Base-by-base conservation (phyloP, 2,113 vertebrate genomes). In the Azemiops feae region DNA sequence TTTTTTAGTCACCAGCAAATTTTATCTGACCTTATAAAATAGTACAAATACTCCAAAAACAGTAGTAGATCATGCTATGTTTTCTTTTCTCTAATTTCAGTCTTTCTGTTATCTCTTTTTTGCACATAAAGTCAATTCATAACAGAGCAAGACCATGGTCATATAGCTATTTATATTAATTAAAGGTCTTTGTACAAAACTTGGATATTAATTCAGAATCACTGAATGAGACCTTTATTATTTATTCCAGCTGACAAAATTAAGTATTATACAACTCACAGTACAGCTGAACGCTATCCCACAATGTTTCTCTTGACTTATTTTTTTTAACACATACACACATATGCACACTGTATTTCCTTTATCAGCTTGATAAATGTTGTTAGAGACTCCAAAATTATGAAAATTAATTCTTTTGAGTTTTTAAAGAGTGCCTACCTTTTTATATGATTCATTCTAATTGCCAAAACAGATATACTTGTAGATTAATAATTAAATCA, bases 1-100 rank as follows among this genome's bases (percentile, higher is more conserved):
- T 90, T 90, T 95, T 95, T 45, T 94, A 95, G 12, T 94, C 64
- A 87, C 85, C 54, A 64, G 87, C 91, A 94, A 87, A 90, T 34
- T 74, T 88, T 4, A 54, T 92, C 81, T 89, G 22, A 10, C 47
- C 85, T 90, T 23, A 50, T 93, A 92, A 92, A 0, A 87, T 34
- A 30, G 86, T 81, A 45, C 39, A 91, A 95, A 93, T 1, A 47
- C 50, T 69, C 69, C 30, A 69, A 60, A 52, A 64, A 69, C 58
- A 20, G 12, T 23, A 69, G 14, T 30, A 92, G 69, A 39, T 1
- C 12, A 3, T 87, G 45, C 11, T 53, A 34, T 60, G 27, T 25
- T 22, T 58, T 91, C 39, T 60, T 85, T 87, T 53, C 34, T 43
- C 11, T 22, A 12, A 50, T 58, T 12, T 55, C 18, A 86, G 45